Evolutionary conservation across 2,888 invertebrate genomes (phyloP), one percentile per base, ranked within the genome.

Genomic region (Ceramica pisi): DNA sequence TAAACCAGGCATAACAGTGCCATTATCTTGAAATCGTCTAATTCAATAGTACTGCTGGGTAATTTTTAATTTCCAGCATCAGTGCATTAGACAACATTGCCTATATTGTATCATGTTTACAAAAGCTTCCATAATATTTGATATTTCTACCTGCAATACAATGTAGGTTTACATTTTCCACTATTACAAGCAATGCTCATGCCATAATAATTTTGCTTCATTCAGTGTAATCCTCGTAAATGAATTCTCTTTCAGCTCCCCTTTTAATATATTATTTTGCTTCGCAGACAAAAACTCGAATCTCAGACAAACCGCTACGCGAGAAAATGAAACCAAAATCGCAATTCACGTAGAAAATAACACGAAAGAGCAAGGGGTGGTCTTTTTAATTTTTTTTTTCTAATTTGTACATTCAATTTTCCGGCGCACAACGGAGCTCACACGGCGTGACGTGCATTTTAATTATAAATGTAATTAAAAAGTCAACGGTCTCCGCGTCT

Each of bases 381-480:
- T 56, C 21, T 70, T 31, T 31, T 31, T 31, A 31, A 67, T 77
- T 76, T 65, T 69, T 61, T 51, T 72, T 75, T 82, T 86, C 76
- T 84, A 80, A 82, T 82, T 83, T 84, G 81, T 88, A 80, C 83
- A 85, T 88, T 83, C 85, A 86, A 83, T 88, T 86, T 85, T 81
- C 83, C 84, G 76, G 79, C 79, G 82, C 78, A 86, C 80, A 80
- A 82, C 82, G 80, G 71, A 83, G 82, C 81, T 76, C 81, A 77
- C 82, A 86, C 81, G 79, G 85, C 84, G 78, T 82, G 85, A 79
- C 83, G 81, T 86, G 88, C 87, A 88, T 91, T 92, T 91, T 92
- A 92, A 92, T 92, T 92, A 90, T 86, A 88, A 90, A 90, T 86
- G 88, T 90, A 92, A 92, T 92, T 91, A 90, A 90, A 90, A 90